Evolutionary conservation across 2,888 invertebrate genomes (phyloP).

Genomic region (Diadromus collaris): DNA sequence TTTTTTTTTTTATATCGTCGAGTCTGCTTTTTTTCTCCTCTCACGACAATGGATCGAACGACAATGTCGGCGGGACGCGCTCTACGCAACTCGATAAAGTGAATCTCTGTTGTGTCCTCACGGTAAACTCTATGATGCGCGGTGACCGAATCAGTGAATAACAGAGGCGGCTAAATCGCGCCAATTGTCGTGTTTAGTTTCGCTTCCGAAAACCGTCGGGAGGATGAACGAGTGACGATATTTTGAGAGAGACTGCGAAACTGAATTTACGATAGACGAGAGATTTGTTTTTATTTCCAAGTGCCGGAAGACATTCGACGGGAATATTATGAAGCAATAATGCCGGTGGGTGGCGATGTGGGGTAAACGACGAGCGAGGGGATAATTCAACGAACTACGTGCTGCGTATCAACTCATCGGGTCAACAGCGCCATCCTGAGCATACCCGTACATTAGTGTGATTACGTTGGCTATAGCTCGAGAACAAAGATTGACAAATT

Average conservation of each 20-base stretch:
- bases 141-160: constrained; percentile 19
- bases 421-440: constrained; percentile 19
- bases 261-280: background rate
- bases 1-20: background rate
- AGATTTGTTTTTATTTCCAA: background rate
- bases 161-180: constrained; percentile 15
- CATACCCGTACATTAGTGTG: constrained; percentile 23
- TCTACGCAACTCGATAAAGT: constrained; percentile 24
- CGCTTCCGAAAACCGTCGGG: background rate
- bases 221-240: background rate
- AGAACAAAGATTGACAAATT: background rate
- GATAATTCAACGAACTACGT: constrained; percentile 11
- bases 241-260: background rate
- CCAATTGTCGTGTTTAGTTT: constrained; percentile 14
- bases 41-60: background rate
- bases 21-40: background rate
- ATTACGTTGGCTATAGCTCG: constrained; percentile 16
- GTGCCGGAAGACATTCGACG: background rate
- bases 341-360: constrained; percentile 6
- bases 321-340: background rate
- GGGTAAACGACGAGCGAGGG: background rate
- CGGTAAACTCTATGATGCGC: constrained; percentile 12
- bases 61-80: constrained; percentile 4
- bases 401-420: constrained; percentile 7
- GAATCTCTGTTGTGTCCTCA: constrained; percentile 29